Percentiles rank a stretch among this genome's conserved stretches.
Evolutionary conservation across 2,888 invertebrate species (phyloP).

Genomic region (Trachelus iudaicus): DNA sequence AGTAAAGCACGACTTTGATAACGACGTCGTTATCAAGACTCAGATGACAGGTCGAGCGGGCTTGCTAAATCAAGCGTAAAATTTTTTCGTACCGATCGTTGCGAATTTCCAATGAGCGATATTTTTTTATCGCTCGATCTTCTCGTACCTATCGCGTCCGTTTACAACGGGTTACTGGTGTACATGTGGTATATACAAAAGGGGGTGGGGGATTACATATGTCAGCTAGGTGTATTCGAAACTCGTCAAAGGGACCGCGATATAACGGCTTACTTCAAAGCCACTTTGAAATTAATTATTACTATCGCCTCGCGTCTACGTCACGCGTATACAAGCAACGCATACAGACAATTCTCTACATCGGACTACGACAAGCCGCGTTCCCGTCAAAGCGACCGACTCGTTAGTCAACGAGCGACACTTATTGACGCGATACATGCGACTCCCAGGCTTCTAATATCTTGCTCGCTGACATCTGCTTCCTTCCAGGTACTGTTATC

Average conservation of each 20-base stretch:
- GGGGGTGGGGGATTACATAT: too few relatives aligned
- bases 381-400: constrained; percentile 48
- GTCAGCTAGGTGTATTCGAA: constrained; percentile 1
- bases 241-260: constrained; percentile 31
- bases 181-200: too few relatives aligned
- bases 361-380: constrained; percentile 24
- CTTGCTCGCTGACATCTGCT: too few relatives aligned
- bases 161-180: too few relatives aligned
- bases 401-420: constrained; percentile 42
- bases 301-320: constrained; percentile 41
- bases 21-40: neutral
- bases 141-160: neutral
- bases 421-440: constrained; percentile 19
- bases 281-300: constrained; percentile 57
- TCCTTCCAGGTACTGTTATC: too few relatives aligned
- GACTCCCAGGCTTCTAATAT: neutral
- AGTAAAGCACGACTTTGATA: neutral
- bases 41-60: neutral
- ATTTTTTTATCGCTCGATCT: neutral
- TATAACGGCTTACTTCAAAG: constrained; percentile 55
- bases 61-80: neutral
- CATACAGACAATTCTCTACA: constrained; percentile 15
- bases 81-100: neutral
- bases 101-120: neutral
- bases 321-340: constrained; percentile 19